Base-by-base conservation (phyloP, 2,113 vertebrate species). In the Caretta caretta region DNA sequence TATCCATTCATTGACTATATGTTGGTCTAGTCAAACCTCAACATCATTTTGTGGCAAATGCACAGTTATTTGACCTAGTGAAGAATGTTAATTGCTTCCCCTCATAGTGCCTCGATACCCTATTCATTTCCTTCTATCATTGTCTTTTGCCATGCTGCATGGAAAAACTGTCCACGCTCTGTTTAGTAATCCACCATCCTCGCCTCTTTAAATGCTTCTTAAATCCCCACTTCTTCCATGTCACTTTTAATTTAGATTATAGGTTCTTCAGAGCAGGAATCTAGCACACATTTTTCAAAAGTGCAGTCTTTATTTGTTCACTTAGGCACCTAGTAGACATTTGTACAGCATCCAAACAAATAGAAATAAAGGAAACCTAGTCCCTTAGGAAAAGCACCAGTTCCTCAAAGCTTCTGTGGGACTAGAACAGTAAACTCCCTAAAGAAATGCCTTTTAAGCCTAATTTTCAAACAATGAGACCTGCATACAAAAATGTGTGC, bases 291-390 rank as follows among this genome's bases (percentile, higher is more conserved):
- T 38, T 62, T 92, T 93, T 95, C 38, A 86, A 69, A 96, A 78
- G 42, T 94, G 80, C 57, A 94, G 53, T 51, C 46, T 57, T 65
- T 38, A 25, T 57, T 84, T 95, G 92, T 80, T 72, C 89, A 86
- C 31, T 8, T 89, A 81, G 80, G n/a, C 59, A 86, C 57, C 65
- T 93, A 93, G 95, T 84, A 56, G 90, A 92, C 86, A 86, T 91
- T 94, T 72, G 56, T 86, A 65, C 86, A 78, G 83, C 86, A 92
- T 78, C 85, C 53, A 94, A 96, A 96, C 84, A 90, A 53, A 80
- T 56, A 79, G 88, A 86, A 93, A 92, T 90, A 94, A 94, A 96
- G 90, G 62, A 90, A 95, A 89, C 17, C 56, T 65, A n/a, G 29
- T 50, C 93, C 49, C 50, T 89, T 35, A 86, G 80, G 92, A 90